phyloP scores from a whole-genome alignment of 2,888 invertebrate species.

The Pammene aurita region DNA sequence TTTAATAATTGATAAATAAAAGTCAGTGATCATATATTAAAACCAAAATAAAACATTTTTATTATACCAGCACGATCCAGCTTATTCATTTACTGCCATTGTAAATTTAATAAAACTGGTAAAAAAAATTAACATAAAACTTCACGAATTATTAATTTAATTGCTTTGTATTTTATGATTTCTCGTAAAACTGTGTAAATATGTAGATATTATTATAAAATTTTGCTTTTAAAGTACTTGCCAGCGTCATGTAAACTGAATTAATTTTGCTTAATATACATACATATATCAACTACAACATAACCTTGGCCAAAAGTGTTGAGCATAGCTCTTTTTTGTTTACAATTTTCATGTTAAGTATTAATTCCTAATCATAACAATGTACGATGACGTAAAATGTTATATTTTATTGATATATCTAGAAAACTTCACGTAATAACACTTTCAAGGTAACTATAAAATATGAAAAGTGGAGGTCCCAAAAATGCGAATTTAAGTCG shows the following conservation, averaged over 20 bases:
- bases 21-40: slow-evolving; percentile 9
- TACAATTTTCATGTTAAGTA: too few species aligned
- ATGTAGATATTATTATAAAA: slow-evolving; percentile 6
- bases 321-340: too few species aligned
- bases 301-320: too few species aligned
- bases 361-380: too few species aligned
- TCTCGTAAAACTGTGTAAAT: slow-evolving; percentile 16
- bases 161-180: slow-evolving; percentile 27
- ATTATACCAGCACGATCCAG: slow-evolving; percentile 48
- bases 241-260: neutral
- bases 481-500: too few species aligned
- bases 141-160: slow-evolving; percentile 29
- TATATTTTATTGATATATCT: too few species aligned
- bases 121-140: slow-evolving; percentile 14
- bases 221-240: slow-evolving; percentile 1
- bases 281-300: too few species aligned
- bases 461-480: too few species aligned
- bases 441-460: too few species aligned
- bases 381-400: too few species aligned
- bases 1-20: neutral
- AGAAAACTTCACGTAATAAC: too few species aligned
- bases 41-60: slow-evolving; percentile 40
- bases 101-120: slow-evolving; percentile 45
- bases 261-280: neutral
- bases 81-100: slow-evolving; percentile 44